Evolutionary conservation across 2,113 vertebrate genomes (phyloP).

Genomic region (Mastomys natalensis): DNA sequence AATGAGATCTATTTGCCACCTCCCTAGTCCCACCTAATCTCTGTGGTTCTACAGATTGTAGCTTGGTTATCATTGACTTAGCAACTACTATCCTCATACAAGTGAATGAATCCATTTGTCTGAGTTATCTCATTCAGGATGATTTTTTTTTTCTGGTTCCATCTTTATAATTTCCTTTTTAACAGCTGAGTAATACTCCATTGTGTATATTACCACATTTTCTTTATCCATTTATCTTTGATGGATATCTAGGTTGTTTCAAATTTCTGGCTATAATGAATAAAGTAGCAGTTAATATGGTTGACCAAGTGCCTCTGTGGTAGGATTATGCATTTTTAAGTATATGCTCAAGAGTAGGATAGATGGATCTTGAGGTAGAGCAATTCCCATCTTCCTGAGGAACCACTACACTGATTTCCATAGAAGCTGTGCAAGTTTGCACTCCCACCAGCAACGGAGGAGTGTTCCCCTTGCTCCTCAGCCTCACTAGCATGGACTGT

Average conservation of each 20-base stretch:
- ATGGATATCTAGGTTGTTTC: background rate
- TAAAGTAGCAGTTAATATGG: background rate
- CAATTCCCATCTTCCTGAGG: background rate
- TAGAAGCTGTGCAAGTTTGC: background rate
- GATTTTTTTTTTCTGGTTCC: background rate
- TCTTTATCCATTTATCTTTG: background rate
- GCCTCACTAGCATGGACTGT: background rate
- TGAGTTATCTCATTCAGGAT: background rate
- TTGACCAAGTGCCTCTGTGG: background rate
- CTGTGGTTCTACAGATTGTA: background rate
- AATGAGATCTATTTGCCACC: background rate
- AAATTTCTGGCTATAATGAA: background rate
- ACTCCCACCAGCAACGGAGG: background rate
- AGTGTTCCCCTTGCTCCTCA: background rate
- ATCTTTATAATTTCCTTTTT: background rate
- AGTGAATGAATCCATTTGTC: background rate
- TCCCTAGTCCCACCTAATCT: background rate
- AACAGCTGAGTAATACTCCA: background rate
- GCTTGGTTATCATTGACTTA: background rate
- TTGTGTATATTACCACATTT: background rate
- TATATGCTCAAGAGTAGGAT: background rate
- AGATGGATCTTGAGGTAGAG: background rate
- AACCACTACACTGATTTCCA: background rate
- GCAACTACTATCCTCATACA: background rate
- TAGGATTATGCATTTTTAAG: background rate